These are phyloP conservation scores for Gallinago nigripennis DNA, from an alignment of 2,797 vertebrate species.

Conservation along the genomic window DNA sequence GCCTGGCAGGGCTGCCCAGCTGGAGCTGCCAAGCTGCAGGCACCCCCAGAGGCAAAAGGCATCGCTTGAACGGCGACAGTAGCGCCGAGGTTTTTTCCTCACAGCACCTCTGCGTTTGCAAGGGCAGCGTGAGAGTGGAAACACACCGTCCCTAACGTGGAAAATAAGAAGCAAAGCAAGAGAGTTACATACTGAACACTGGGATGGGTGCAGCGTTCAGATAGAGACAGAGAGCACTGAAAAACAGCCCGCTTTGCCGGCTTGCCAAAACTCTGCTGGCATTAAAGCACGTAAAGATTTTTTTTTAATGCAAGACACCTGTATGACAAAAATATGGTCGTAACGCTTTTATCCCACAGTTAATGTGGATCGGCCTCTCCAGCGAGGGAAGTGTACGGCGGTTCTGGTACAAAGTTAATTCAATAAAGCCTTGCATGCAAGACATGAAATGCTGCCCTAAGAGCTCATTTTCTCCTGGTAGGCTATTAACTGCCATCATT, in stretches of 20 bases:
- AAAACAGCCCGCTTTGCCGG: not conserved
- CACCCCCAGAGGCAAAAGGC: not conserved
- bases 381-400: not conserved
- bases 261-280: not conserved
- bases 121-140: not conserved
- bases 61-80: accelerated
- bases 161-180: not conserved
- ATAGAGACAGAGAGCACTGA: not conserved
- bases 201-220: not conserved
- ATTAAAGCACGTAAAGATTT: not conserved
- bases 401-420: not conserved
- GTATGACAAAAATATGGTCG: not conserved
- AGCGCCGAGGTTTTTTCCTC: not conserved
- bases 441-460: not conserved
- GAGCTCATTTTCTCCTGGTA: not conserved
- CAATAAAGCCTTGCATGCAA: not conserved
- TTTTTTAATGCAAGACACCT: not conserved
- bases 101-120: not conserved
- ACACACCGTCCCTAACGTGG: not conserved
- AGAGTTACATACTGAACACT: not conserved
- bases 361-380: not conserved
- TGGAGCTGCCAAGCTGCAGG: not conserved
- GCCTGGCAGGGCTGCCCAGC: not conserved
- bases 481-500: not conserved
- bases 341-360: not conserved